A percentile compares a stretch with the other conserved stretches of the same genome.
Conservation (phyloP, 1,140 invertebrate genomes). For the Anoplolepis gracilipes region DNA sequence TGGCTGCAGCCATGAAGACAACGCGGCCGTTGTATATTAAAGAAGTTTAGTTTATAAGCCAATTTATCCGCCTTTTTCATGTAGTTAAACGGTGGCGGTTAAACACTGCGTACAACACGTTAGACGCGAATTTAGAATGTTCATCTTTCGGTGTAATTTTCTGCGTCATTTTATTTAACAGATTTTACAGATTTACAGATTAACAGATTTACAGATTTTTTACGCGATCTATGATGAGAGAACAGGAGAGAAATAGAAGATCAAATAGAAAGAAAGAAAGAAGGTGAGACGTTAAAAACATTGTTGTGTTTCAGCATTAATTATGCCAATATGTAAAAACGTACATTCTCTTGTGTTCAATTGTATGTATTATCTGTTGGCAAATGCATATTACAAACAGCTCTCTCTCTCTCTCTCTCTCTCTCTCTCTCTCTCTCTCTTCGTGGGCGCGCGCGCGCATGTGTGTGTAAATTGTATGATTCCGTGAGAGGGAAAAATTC, state of each 20-base stretch:
- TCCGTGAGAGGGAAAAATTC: neutral
- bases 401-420: too few relatives aligned
- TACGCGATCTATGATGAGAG: neutral
- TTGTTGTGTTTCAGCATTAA: too few relatives aligned
- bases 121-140: neutral
- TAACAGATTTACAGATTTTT: neutral
- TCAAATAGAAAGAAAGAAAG: neutral
- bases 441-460: too few relatives aligned
- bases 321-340: too few relatives aligned
- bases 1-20: constrained; percentile 80
- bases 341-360: too few relatives aligned
- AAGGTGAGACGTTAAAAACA: too few relatives aligned
- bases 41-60: constrained; percentile 69
- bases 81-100: constrained; percentile 68
- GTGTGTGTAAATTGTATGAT: neutral
- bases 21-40: constrained; percentile 76
- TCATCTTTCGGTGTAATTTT: neutral
- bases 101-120: neutral
- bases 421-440: too few relatives aligned
- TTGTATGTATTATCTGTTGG: too few relatives aligned
- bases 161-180: neutral
- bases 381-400: too few relatives aligned
- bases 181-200: neutral
- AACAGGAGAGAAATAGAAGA: neutral
- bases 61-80: constrained; percentile 56